Evolutionary conservation across 2,888 invertebrate genomes (phyloP), one percentile per base, ranked within the genome.

Genomic region (Drosophila multiciliata): DNA sequence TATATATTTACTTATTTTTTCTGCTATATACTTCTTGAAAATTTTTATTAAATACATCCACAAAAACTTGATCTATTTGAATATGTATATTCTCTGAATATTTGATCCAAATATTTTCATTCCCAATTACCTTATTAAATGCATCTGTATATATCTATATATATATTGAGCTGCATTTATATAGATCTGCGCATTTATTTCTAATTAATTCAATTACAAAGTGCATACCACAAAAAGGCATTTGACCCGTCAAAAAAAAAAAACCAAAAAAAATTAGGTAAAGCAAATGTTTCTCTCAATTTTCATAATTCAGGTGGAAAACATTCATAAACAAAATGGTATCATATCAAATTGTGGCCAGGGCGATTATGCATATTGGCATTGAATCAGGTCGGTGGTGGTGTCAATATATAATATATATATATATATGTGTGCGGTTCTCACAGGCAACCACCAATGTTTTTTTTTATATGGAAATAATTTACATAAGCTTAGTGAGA

Each of bases 401-500:
- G 4, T 9, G 26, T 20, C 15, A 36, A 36, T 36, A 15, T 29
- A 15, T 36, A 15, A 33, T 33, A 33, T 33, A 11, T 33, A 11
- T 33, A 9, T 6, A 17, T 9, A 17, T 38, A 15, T 61, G n/a
- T 80, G 50, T 70, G 54, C 52, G 36, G 81, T 77, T 77, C 76
- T 77, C 76, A 77, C 63, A 63, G 42, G 29, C 11, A 33, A 60
- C 12, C 8, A 73, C 52, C 42, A 45, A 50, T 42, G 0, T 15
- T 26, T 32, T 50, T 32, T 33, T 35, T 20, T 12, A 7, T 35
- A 33, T n/a, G 12, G 50, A 32, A 23, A 60, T 55, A 69, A 88
- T 82, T 82, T 82, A 82, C 82, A 88, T 82, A 85, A 82, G 82
- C 82, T 89, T 86, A 88, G 60, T 45, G 36, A n/a, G 61, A 75